phyloP scores from a whole-genome alignment of 2,113 vertebrate genomes.

The Aphelocoma coerulescens region DNA sequence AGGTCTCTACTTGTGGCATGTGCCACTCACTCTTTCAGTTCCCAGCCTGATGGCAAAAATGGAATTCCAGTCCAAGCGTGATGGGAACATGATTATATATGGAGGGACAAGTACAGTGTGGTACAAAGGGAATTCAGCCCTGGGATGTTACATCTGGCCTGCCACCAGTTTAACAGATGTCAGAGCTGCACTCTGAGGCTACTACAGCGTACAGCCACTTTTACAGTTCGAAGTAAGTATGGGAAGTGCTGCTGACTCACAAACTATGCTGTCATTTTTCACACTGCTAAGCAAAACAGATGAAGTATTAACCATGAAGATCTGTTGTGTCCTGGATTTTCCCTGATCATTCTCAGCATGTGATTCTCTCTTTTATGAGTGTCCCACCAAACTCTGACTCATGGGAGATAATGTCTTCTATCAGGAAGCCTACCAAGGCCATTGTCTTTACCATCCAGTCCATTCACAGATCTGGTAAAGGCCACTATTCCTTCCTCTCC shows the following conservation, averaged over 20 bases:
- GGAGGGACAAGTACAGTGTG: not conserved
- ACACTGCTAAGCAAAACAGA: not conserved
- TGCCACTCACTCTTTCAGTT: conserved; percentile 11
- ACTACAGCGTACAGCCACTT: not conserved
- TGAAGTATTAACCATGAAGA: not conserved
- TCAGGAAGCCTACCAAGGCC: not conserved
- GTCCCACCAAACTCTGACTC: not conserved
- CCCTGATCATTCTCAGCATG: not conserved
- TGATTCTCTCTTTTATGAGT: not conserved
- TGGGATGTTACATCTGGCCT: not conserved
- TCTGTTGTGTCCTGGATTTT: not conserved
- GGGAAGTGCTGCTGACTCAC: not conserved
- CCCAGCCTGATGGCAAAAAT: conserved; percentile 33
- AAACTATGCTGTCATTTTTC: not conserved
- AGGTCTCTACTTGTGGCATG: not conserved
- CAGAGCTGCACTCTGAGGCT: not conserved
- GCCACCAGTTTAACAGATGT: not conserved
- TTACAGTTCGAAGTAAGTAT: not conserved
- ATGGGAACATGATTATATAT: not conserved
- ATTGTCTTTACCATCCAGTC: not conserved
- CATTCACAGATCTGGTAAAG: not conserved
- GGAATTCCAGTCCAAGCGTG: not conserved
- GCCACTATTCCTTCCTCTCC: not conserved
- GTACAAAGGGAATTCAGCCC: not conserved
- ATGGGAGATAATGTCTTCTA: not conserved